Evolutionary conservation across 2,888 invertebrate species (phyloP).

Genomic region (Ditula angustiorana): DNA sequence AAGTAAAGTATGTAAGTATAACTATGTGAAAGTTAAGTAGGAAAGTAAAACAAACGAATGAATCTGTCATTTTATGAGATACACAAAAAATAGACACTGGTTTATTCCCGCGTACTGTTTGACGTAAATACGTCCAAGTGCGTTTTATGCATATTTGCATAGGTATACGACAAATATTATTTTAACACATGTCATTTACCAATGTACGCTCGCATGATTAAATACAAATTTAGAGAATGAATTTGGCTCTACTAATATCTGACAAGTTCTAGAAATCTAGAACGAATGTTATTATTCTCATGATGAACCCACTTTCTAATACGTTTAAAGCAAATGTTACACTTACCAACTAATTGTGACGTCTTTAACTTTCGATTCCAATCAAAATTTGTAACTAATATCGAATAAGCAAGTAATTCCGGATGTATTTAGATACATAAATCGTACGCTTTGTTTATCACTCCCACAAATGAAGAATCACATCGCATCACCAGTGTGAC

Average conservation of each 20-base stretch:
- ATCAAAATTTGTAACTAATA: constrained; percentile 3
- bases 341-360: constrained; percentile 16
- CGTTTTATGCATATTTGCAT: neutral
- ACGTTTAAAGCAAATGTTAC: neutral
- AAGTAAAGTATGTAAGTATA: neutral
- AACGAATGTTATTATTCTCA: constrained; percentile 18
- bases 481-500: neutral
- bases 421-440: neutral
- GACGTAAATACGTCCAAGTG: neutral
- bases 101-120: constrained; percentile 19
- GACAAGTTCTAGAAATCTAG: constrained; percentile 34
- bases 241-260: constrained; percentile 9
- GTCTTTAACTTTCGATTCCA: neutral
- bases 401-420: constrained; percentile 4
- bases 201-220: constrained; percentile 1
- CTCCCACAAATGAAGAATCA: constrained; percentile 21
- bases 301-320: neutral
- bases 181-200: neutral
- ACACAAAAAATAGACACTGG: constrained; percentile 11
- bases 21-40: constrained; percentile 11
- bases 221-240: neutral
- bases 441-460: constrained; percentile 35
- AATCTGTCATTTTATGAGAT: constrained; percentile 17
- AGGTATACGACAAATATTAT: neutral
- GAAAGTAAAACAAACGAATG: constrained; percentile 17